These are phyloP conservation scores for Enteromius afrohamiltoni DNA, from an alignment of 2,797 vertebrate genomes.

Conservation along the genomic window DNA sequence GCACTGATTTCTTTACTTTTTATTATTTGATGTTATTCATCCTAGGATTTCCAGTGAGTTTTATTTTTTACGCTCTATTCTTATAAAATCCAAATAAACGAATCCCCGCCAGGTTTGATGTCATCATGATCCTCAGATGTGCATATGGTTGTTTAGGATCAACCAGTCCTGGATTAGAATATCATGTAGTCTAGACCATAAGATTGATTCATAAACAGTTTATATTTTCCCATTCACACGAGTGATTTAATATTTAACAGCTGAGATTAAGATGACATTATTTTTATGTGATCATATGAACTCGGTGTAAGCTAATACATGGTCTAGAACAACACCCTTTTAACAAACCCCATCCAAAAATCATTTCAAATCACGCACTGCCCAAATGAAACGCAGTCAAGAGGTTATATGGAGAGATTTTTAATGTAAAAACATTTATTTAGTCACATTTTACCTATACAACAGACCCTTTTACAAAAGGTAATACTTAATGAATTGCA, in stretches of 20 bases:
- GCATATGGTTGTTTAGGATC: neutral
- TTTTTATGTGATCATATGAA: neutral
- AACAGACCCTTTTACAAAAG: constrained; percentile 85
- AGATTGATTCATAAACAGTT: neutral
- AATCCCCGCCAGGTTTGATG: neutral
- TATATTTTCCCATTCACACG: neutral
- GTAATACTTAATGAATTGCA: constrained; percentile 86
- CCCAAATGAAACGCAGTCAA: neutral
- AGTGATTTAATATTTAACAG: neutral
- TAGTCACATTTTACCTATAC: constrained; percentile 90
- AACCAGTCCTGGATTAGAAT: neutral
- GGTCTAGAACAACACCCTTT: neutral
- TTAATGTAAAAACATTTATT: constrained; percentile 89
- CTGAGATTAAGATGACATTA: neutral
- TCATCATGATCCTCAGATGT: neutral
- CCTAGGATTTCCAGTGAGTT: neutral
- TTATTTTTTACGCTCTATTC: neutral
- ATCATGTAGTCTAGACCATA: neutral
- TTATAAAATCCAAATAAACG: neutral
- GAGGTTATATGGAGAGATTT: constrained; percentile 30
- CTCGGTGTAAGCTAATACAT: neutral
- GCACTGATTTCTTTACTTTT: neutral
- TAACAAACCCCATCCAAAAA: neutral
- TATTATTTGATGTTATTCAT: neutral
- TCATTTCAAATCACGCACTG: neutral